Base-by-base conservation (phyloP, 1,140 invertebrate species). In the Drosophila prosaltans region DNA sequence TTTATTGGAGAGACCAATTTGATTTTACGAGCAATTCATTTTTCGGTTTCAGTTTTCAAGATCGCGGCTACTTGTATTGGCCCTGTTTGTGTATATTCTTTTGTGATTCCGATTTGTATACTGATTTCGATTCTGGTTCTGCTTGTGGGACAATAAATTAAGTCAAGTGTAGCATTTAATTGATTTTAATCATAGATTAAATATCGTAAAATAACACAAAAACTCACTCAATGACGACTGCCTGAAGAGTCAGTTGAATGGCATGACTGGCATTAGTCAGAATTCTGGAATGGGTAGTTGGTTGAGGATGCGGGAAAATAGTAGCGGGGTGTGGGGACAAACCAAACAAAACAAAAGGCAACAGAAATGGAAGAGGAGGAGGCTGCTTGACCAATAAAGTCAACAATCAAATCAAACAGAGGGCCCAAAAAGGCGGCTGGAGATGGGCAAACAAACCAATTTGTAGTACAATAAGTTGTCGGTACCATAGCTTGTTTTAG, bases 171-270 rank as follows among this genome's bases (percentile, higher is more conserved):
- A 88, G 84, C 80, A 79, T 84, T 88, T 88, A 88, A 88, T 88
- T 88, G 84, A 88, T 88, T 88, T 84, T 89, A 84, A 89, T 89
- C 84, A 89, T 90, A 89, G 84, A 89, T 89, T 89, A 89, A 89
- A 84, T 89, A 89, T 89, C 84, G 85, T 89, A 75, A 83, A 88
- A 80, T 71, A 86, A 86, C 76, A 73, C 63, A 55, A 65, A n/a
- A 32, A 43, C 62, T 30, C 68, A 75, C 57, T 55, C 16, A 6
- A 26, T 65, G 9, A 16, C 32, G 9, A 16, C 32, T 28, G 26
- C 8, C 32, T 36, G 32, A 36, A 36, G 32, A 36, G 32, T 1
- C 32, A 7, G 32, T 36, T 36, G 32, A 36, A 36, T 36, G 32
- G 32, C 32, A 36, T 36, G 32, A 48, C 16, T 21, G 45, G n/a